These are phyloP conservation scores for Amiota minor DNA, from an alignment of 2,888 invertebrate genomes.

Conservation along the genomic window DNA sequence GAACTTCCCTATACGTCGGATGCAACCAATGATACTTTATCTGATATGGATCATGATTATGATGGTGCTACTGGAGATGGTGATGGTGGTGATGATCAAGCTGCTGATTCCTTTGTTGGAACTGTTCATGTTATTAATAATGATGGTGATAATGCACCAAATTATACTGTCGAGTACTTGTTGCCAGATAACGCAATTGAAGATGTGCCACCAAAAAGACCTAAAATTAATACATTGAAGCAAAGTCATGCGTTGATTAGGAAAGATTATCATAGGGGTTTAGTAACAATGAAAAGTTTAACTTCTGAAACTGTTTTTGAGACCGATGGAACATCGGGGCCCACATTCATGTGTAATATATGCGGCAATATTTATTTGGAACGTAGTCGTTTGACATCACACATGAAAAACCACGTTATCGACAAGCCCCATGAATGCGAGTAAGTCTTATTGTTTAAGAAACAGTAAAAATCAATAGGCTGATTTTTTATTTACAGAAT, in stretches of 20 bases:
- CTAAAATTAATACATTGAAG: neutral
- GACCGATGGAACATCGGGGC: neutral
- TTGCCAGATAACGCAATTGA: neutral
- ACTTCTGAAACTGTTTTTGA: neutral
- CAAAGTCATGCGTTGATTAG: too few relatives aligned
- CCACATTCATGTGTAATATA: constrained; percentile 58
- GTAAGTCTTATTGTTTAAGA: constrained; percentile 48
- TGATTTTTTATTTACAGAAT: constrained; percentile 52
- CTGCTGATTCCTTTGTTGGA: neutral
- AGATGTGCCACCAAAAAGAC: neutral
- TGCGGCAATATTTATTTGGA: constrained; percentile 68
- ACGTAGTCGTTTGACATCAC: constrained; percentile 63
- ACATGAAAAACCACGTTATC: constrained; percentile 64
- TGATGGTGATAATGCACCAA: neutral
- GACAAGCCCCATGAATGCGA: constrained; percentile 70
- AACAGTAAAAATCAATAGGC: neutral
- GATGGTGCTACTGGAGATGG: neutral
- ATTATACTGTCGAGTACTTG: neutral
- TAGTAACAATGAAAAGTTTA: neutral
- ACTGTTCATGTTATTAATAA: neutral
- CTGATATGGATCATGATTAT: constrained; percentile 29
- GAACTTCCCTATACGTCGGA: constrained; percentile 34
- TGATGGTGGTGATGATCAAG: neutral
- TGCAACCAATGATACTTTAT: constrained; percentile 29
- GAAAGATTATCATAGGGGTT: neutral